Base-by-base conservation (phyloP, 2,797 vertebrate genomes). In the Melanotaenia maccullochi region DNA sequence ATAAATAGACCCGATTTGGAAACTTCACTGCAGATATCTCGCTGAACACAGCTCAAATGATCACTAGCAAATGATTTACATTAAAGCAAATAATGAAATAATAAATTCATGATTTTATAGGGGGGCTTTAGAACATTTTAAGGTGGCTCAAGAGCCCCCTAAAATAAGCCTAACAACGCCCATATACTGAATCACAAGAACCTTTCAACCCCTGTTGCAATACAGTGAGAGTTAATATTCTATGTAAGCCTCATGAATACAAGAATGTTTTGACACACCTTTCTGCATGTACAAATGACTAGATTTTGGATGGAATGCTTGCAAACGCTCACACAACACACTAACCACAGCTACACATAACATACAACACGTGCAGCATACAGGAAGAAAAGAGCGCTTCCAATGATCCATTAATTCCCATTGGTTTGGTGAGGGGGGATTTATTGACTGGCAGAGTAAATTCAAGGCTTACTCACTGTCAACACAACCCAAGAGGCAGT, bases 391-490 rank as follows among this genome's bases (percentile, higher is more conserved):
- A 81, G 70, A 88, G 63, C 62, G 75, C 81, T 73, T 81, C 62
- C 85, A 82, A 82, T 85, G 84, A 92, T 89, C 90, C 85, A 85
- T 91, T 86, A 88, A 87, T 89, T 90, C 88, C 82, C 87, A 88
- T 82, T 61, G 87, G 85, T 89, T 87, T 85, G 79, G 70, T 75
- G 71, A 56, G 49, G 64, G 63, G 69, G 86, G 77, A 79, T 78
- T 91, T 92, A 92, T 92, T 90, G 90, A 92, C 87, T 89, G 85
- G 87, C 87, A 87, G 83, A 88, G 87, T 90, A 89, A 92, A 92
- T 87, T 91, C 89, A 85, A 88, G 89, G 84, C 85, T 92, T 90
- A 89, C 85, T 90, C 90, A 87, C 88, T 89, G 89, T 93, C 89
- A 91, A 92, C 87, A 89, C 73, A 89, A 83, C 89, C 86, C 84